Conservation (phyloP, 1,140 invertebrate species). For the Drosophila nigromelanica region DNA sequence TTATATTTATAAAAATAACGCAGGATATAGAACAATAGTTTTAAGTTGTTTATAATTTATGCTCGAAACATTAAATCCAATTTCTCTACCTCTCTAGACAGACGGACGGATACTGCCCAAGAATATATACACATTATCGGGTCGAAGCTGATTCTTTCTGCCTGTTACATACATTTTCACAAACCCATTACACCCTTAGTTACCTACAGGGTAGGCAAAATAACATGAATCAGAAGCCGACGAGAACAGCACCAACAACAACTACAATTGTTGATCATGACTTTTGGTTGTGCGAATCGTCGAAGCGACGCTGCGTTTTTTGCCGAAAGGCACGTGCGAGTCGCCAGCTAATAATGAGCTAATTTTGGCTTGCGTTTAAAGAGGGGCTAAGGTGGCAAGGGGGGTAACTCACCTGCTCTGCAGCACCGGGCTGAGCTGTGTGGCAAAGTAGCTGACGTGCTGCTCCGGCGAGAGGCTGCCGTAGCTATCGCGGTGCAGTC, state of each 20-base stretch:
- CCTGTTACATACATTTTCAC: not conserved
- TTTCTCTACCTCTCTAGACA: no score
- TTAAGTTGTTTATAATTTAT: no score
- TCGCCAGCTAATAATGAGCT: slow-evolving; percentile 63
- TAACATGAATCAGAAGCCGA: slow-evolving; percentile 70
- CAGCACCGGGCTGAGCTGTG: slow-evolving; percentile 67
- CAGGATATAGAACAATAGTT: no score
- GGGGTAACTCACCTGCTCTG: slow-evolving; percentile 72
- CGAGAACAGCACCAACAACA: slow-evolving; percentile 2
- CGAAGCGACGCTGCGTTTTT: slow-evolving; percentile 49
- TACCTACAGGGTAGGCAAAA: not conserved
- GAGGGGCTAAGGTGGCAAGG: no score
- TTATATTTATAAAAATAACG: no score
- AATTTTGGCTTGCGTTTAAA: slow-evolving; percentile 18
- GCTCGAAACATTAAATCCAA: no score
- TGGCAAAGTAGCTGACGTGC: slow-evolving; percentile 58
- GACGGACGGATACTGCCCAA: no score
- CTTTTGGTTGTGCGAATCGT: slow-evolving; percentile 68
- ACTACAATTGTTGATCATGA: slow-evolving; percentile 62
- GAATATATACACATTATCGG: no score
- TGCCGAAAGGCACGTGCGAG: slow-evolving; percentile 69
- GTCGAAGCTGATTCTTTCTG: not conserved
- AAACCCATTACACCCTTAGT: not conserved
- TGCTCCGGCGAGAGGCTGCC: slow-evolving; percentile 72
- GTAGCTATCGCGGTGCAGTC: slow-evolving; percentile 62